A percentile compares a stretch with the other conserved stretches of the same genome.
Evolutionary conservation across 2,113 vertebrate genomes (phyloP).

Genomic region (Piaya cayana): DNA sequence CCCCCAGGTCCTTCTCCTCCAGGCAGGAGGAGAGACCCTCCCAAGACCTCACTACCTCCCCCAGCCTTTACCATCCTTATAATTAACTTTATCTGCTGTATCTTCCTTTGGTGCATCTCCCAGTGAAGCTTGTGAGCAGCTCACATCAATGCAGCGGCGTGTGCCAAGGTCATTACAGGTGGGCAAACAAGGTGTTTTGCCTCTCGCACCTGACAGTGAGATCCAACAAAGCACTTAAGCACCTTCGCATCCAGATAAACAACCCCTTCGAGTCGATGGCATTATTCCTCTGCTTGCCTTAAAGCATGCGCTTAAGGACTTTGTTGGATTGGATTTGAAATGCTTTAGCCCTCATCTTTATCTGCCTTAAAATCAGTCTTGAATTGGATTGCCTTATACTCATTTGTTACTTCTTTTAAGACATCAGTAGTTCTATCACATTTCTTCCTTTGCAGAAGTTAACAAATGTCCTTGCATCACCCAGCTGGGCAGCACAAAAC

Average conservation of each 20-base stretch:
- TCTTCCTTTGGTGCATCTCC: fast-evolving
- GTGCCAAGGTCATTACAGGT: background rate
- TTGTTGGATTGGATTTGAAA: constrained; percentile 59
- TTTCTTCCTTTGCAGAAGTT: background rate
- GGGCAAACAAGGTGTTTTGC: fast-evolving
- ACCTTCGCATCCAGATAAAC: background rate
- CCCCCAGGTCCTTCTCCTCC: too few relatives aligned
- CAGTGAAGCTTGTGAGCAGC: background rate
- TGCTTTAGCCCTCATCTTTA: constrained; percentile 26
- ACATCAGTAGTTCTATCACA: background rate
- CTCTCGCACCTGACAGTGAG: background rate
- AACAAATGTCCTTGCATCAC: fast-evolving
- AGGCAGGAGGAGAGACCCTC: too few relatives aligned
- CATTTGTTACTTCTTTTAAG: background rate
- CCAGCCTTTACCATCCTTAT: background rate
- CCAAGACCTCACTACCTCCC: background rate
- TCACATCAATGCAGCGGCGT: fast-evolving
- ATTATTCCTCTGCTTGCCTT: constrained; percentile 52
- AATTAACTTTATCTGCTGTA: fast-evolving
- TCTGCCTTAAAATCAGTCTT: constrained; percentile 33
- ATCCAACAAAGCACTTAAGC: constrained; percentile 45
- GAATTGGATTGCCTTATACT: background rate
- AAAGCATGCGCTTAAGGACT: constrained; percentile 45
- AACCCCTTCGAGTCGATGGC: background rate
- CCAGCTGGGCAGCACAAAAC: background rate